Conservation (phyloP, 2,113 vertebrate species). For the Chionis minor region DNA sequence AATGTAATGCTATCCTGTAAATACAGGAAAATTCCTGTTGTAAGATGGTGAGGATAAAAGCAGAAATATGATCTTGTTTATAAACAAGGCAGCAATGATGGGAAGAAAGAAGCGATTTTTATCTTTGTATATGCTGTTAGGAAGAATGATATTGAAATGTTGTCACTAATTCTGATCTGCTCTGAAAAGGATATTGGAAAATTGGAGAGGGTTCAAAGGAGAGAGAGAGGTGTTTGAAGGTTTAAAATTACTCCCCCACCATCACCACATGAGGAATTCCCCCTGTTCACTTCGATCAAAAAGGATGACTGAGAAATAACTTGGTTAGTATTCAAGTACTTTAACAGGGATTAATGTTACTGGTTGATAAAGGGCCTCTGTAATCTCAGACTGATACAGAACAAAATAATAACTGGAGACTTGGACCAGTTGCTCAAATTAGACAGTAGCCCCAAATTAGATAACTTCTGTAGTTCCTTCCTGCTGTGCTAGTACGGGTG, state of each 20-base stretch:
- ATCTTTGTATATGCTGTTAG: neutral
- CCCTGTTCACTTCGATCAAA: neutral
- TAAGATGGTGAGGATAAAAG: neutral
- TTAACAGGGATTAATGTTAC: neutral
- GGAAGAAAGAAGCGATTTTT: neutral
- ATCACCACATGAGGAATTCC: slow-evolving; percentile 11
- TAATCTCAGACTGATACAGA: neutral
- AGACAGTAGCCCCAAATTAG: neutral
- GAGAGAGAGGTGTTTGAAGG: neutral
- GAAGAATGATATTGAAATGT: neutral
- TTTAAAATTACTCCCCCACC: neutral
- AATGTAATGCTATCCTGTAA: neutral
- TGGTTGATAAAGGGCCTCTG: neutral
- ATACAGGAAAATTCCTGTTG: neutral
- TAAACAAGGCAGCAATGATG: neutral
- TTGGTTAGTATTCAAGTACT: slow-evolving; percentile 1
- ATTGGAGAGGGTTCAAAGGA: neutral
- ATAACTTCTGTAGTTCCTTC: neutral
- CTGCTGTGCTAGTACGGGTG: neutral
- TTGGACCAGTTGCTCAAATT: neutral
- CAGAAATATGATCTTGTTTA: neutral
- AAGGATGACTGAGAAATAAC: neutral
- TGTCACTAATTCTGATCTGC: neutral
- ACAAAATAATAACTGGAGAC: neutral
- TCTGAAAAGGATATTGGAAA: slow-evolving; percentile 16